A percentile compares a stretch with the other conserved stretches of the same genome.
Evolutionary conservation across 2,797 vertebrate genomes (phyloP).

Genomic region (Galago senegalensis): DNA sequence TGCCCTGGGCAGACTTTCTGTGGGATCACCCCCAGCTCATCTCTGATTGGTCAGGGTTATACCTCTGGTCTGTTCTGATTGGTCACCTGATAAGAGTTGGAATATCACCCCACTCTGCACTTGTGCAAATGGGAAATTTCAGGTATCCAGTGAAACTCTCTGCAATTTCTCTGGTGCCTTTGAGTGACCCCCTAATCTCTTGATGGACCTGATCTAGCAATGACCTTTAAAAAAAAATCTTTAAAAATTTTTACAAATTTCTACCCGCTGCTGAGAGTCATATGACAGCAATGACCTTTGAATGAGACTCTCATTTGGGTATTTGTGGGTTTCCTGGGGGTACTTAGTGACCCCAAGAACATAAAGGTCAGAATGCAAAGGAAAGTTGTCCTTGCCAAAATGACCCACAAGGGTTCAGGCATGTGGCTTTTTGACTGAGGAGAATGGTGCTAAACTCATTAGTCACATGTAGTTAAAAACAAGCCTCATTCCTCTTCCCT

Average conservation of each 20-base stretch:
- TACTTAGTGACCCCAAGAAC: neutral
- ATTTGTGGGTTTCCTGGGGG: neutral
- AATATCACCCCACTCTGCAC: fast-evolving
- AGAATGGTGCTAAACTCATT: fast-evolving
- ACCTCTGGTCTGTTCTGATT: neutral
- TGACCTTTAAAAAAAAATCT: neutral
- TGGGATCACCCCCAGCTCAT: fast-evolving
- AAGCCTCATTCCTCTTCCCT: too few relatives aligned
- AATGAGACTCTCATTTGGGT: fast-evolving
- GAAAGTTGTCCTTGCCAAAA: neutral
- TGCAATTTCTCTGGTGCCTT: too few relatives aligned
- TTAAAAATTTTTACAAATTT: neutral
- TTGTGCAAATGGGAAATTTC: fast-evolving
- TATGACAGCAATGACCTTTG: neutral
- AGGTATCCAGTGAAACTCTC: neutral
- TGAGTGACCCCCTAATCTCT: too few relatives aligned
- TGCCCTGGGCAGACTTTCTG: too few relatives aligned
- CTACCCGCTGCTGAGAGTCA: neutral
- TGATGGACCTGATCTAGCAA: neutral
- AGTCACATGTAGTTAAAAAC: neutral
- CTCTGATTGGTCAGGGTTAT: neutral
- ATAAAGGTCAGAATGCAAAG: neutral
- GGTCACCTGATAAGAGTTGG: neutral
- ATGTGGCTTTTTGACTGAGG: fast-evolving
- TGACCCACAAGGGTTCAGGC: neutral